Percentiles rank a stretch among this genome's conserved stretches.
Conservation (phyloP, 2,113 vertebrate species). For the Leiothrix lutea region DNA sequence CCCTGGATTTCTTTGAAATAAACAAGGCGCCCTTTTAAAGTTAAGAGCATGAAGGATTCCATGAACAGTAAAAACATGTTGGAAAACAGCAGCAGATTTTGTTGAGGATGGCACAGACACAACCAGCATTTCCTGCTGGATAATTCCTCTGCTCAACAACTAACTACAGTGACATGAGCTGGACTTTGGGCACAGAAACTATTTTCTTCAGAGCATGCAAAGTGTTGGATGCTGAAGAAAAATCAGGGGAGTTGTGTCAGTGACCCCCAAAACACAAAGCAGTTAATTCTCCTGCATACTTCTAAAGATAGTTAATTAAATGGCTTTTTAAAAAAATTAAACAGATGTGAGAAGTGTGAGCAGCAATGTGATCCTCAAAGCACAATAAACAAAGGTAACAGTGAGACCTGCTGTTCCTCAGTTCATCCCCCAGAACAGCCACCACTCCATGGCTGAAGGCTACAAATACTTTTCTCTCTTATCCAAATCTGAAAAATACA, state of each 20-base stretch:
- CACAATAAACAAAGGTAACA: background rate
- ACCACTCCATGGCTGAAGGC: background rate
- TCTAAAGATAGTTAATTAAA: background rate
- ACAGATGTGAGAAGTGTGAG: conserved; percentile 24
- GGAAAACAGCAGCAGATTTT: background rate
- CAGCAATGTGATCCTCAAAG: background rate
- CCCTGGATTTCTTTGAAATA: background rate
- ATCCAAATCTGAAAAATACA: background rate
- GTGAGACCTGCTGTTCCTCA: background rate
- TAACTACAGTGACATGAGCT: background rate
- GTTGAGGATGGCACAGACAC: background rate
- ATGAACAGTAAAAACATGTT: background rate
- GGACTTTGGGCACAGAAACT: background rate
- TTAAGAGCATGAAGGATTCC: background rate
- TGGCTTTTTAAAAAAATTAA: background rate
- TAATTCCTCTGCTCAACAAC: background rate
- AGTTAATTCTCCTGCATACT: conserved; percentile 22
- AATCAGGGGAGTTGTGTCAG: background rate
- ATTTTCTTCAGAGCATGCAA: conserved; percentile 1
- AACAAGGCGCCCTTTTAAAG: background rate
- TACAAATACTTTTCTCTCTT: background rate
- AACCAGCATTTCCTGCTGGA: background rate
- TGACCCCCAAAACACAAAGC: conserved; percentile 14
- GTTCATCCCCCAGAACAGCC: background rate
- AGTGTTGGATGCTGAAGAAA: conserved; percentile 1